Base-by-base conservation (phyloP, 2,113 vertebrate species). In the Ochotona princeps region DNA sequence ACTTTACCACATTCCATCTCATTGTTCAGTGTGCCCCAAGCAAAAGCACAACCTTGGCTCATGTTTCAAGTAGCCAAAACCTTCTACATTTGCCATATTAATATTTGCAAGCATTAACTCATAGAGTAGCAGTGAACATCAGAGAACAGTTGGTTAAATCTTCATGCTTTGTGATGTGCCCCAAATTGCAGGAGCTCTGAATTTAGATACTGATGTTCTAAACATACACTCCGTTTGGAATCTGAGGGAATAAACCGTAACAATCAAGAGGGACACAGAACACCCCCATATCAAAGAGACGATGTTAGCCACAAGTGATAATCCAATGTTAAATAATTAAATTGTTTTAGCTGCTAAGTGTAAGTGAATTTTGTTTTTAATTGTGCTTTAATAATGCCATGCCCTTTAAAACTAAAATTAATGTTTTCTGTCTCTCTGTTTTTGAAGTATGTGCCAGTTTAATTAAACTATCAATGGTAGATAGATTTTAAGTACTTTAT, bases 381-480 rank as follows among this genome's bases (percentile, higher is more conserved):
- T 98, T 98, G 97, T 96, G 97, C 96, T 98, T 98, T 98, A 98
- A 98, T 98, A 98, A 98, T 98, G 98, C 96, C 97, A 97, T 98
- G 98, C 97, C 98, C 98, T 98, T 98, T 98, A 97, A 98, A 98
- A 97, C 97, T 96, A 97, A 98, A 98, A 98, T 97, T 95, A 98
- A 98, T 98, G 98, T 97, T 98, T 98, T 98, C 97, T 97, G 89
- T 98, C 92, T 25, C 97, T 97, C 96, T 97, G 95, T 96, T 98
- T 98, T 97, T 98, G 98, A 98, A 98, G 98, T 97, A 97, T 97
- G 97, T 96, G 97, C 97, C 98, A 98, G 94, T 98, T 98, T 98
- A 98, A 98, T 98, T 98, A 98, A 98, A 98, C 97, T 98, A 98
- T 98, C 98, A 98, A 98, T 98, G 97, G 97, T 96, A 98, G 98